Base-by-base conservation (phyloP, 2,113 vertebrate species). In the Callorhinus ursinus region DNA sequence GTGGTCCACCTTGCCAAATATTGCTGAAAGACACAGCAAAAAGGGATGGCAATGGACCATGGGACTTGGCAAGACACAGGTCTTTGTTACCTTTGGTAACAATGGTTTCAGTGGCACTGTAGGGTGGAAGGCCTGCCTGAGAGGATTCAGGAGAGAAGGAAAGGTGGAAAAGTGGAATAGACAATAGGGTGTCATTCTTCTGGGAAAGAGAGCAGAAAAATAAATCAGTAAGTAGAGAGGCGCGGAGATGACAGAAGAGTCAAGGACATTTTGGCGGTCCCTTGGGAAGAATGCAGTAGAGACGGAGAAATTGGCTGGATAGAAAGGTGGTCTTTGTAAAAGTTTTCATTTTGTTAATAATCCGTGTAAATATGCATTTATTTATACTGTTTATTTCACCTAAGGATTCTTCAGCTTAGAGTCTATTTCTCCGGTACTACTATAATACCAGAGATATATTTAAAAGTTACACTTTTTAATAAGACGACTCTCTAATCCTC, bases 391-490 rank as follows among this genome's bases (percentile, higher is more conserved):
- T 87, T 83, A 74, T 51, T 85, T 95, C 39, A 9, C 28, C 67
- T 59, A 59, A 53, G 21, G 13, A 86, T 71, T 96, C 13, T 61
- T 59, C 69, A 93, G 61, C 65, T 80, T 55, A 21, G 51, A 69
- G 33, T 76, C 63, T 65, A 71, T 87, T 83, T 76, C 42, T 93
- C 57, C 61, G 51, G 28, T 76, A 28, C n/a, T 88, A 84, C 13
- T 59, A 74, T 71, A 79, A 33, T 36, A 71, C 24, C 9, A 77
- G 72, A 86, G 94, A 85, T 86, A 59, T 33, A 95, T 39, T 69
- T 14, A 91, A 89, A 90, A 90, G 63, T 91, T 91, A 82, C 9
- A 51, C 86, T 82, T 85, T 90, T 92, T 88, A 88, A 82, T 86
- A 93, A n/a, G 67, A 91, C 89, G 77, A 90, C 63, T 85, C 67